Evolutionary conservation across 2,888 invertebrate genomes (phyloP), one percentile per base, ranked within the genome.

Genomic region (Helicoverpa assulta): DNA sequence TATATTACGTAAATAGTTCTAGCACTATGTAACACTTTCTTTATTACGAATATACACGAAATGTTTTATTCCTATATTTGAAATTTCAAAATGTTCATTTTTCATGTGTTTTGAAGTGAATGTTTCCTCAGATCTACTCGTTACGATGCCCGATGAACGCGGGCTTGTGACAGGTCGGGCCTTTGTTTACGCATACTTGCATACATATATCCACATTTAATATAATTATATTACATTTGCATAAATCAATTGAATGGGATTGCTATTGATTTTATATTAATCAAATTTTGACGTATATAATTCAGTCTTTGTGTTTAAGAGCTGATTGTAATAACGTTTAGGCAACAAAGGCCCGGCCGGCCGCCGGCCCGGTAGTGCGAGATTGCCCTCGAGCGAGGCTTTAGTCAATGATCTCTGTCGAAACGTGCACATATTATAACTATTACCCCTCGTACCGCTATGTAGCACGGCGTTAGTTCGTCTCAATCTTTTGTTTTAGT

Each of bases 331-430:
- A n/a, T 8, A n/a, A 29, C 26, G 14, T n/a, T 6, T 0, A 16
- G 37, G 33, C 12, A 7, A 21, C 58, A 50, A 78, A 77, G 76
- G 73, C 66, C 62, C 58, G 65, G 21, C 54, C 78, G 43, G 19
- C 59, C 37, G 50, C 50, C 21, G 62, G 78, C 78, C 62, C 73
- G 61, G 67, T 66, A 81, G 63, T 76, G 77, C 84, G 86, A 86
- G 86, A 85, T 83, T 71, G 83, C 76, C 85, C 85, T 81, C 76
- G 21, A 54, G 59, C 71, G 85, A 85, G 88, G 88, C 79, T 83
- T 82, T 85, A 86, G 89, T 87, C 88, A 88, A 76, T 91, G 90
- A 91, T 91, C 90, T 91, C 90, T 88, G 82, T 88, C 81, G 83
- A 80, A 81, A 81, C 74, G 86, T 86, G 88, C 88, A 86, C 86